A percentile compares a stretch with the other conserved stretches of the same genome.
Conservation (phyloP, 2,888 invertebrate genomes). For the Tubiluchus corallicola region DNA sequence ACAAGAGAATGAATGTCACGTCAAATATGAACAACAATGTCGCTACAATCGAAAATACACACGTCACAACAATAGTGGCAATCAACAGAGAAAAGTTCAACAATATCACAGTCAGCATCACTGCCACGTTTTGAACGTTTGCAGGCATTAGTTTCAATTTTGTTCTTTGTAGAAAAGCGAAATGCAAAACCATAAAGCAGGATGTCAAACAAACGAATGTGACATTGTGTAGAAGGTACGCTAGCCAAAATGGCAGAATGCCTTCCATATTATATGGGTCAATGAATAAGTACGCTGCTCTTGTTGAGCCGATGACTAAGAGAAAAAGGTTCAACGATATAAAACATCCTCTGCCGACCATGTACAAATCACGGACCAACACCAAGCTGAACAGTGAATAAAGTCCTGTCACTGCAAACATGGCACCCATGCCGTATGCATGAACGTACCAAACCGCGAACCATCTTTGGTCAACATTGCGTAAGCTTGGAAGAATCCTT, state of each 20-base stretch:
- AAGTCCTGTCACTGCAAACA: no score
- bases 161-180: conserved; percentile 66
- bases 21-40: no score
- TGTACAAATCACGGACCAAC: no score
- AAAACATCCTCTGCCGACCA: conserved; percentile 50
- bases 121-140: conserved; percentile 49
- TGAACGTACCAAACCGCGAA: no score
- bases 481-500: no score
- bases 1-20: no score
- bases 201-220: conserved; percentile 70
- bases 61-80: conserved; percentile 53
- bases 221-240: conserved; percentile 60
- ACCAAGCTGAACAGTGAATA: no score
- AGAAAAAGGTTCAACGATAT: conserved; percentile 62
- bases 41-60: no score
- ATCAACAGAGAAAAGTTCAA: conserved; percentile 61
- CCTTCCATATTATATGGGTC: conserved; percentile 77
- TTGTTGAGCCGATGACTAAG: conserved; percentile 52
- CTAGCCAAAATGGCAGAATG: conserved; percentile 51
- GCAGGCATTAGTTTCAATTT: conserved; percentile 27
- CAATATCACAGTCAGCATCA: conserved; percentile 55
- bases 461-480: no score
- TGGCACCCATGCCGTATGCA: no score
- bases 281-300: conserved; percentile 65
- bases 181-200: conserved; percentile 68